Evolutionary conservation across 2,888 invertebrate species (phyloP).

Genomic region (Watsonalla cultraria): DNA sequence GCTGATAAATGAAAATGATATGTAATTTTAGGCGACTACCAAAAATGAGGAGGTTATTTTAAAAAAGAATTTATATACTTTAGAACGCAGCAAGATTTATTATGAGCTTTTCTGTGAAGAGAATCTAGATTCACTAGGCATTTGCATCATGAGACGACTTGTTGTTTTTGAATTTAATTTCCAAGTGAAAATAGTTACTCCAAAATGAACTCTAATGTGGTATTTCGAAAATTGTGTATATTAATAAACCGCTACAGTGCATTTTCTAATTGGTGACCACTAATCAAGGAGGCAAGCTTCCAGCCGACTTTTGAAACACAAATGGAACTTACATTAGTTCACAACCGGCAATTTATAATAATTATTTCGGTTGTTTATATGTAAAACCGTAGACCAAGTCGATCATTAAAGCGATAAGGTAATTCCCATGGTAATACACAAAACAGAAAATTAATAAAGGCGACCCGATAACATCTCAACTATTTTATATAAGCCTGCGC

Average conservation of each 20-base stretch:
- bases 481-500: slow-evolving; percentile 20
- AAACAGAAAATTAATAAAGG: slow-evolving; percentile 1
- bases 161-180: too few relatives aligned
- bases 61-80: too few relatives aligned
- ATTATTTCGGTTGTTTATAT: slow-evolving; percentile 17
- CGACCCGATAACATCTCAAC: slow-evolving; percentile 13
- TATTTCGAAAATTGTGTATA: too few relatives aligned
- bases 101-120: too few relatives aligned
- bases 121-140: too few relatives aligned
- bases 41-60: too few relatives aligned
- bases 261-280: background rate
- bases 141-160: too few relatives aligned
- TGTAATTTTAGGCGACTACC: background rate
- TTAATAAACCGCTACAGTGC: background rate
- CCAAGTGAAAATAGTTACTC: too few relatives aligned
- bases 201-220: too few relatives aligned
- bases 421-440: slow-evolving; percentile 1
- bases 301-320: background rate
- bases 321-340: background rate
- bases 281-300: background rate
- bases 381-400: slow-evolving; percentile 10
- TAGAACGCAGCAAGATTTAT: too few relatives aligned
- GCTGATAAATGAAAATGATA: background rate
- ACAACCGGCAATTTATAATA: background rate
- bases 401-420: background rate